phyloP scores from a whole-genome alignment of 2,888 invertebrate genomes.

The Apoda limacodes region DNA sequence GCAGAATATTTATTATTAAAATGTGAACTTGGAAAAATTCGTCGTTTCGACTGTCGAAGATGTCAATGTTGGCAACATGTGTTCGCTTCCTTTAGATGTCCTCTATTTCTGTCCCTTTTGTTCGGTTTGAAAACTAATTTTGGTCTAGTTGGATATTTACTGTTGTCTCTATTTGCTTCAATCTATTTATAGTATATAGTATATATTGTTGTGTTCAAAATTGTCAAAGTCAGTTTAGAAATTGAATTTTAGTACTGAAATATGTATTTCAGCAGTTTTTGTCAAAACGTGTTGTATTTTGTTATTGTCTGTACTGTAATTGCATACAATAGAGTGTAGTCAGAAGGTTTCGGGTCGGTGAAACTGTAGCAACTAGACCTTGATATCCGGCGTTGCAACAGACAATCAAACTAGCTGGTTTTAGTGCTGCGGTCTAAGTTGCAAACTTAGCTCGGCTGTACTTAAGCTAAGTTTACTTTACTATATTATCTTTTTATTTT shows the following conservation, averaged over 20 bases:
- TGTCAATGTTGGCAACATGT: slow-evolving; percentile 3
- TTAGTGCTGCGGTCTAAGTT: slow-evolving; percentile 18
- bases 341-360: slow-evolving; percentile 40
- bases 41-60: slow-evolving; percentile 11
- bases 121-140: slow-evolving; percentile 27
- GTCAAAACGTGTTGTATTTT: too few species aligned
- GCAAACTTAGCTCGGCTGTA: too few species aligned
- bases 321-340: too few species aligned
- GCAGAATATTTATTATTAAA: too few species aligned
- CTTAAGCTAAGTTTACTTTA: too few species aligned
- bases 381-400: slow-evolving; percentile 62
- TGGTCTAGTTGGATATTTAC: slow-evolving; percentile 9
- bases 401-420: slow-evolving; percentile 23
- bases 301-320: too few species aligned
- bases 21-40: too few species aligned
- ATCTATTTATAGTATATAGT: neutral
- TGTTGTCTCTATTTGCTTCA: neutral
- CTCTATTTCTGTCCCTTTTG: slow-evolving; percentile 13
- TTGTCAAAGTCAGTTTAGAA: too few species aligned
- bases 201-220: too few species aligned
- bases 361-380: slow-evolving; percentile 62
- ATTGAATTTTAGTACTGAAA: too few species aligned
- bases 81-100: slow-evolving; percentile 4
- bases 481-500: too few species aligned
- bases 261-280: too few species aligned